phyloP scores from a whole-genome alignment of 1,140 invertebrate genomes.

The Archegozetes longisetosus region DNA sequence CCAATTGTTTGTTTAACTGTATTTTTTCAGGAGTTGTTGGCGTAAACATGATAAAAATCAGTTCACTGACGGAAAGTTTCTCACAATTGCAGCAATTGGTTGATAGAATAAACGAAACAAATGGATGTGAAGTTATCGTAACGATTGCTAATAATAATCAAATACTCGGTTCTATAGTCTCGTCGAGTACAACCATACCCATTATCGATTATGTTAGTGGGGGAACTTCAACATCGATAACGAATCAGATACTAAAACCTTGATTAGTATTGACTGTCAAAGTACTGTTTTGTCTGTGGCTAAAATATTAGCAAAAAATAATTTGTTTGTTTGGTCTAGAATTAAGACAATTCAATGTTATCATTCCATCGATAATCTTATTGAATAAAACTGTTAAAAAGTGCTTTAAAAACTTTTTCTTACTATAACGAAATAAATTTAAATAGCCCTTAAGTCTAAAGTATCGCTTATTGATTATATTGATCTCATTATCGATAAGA shows the following conservation, averaged over 20 bases:
- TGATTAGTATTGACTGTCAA: not conserved
- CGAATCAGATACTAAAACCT: no score
- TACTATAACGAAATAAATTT: no score
- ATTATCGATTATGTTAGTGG: not conserved
- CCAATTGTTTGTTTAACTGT: not conserved
- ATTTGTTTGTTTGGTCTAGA: not conserved
- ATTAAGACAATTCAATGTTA: not conserved
- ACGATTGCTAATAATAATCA: not conserved
- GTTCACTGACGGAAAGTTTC: not conserved
- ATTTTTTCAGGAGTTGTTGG: not conserved
- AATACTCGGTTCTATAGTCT: not conserved
- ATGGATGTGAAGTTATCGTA: not conserved
- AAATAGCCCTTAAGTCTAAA: no score
- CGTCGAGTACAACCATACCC: not conserved
- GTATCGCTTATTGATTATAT: no score
- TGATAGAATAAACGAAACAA: not conserved
- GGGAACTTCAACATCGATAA: not conserved
- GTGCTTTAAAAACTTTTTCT: no score
- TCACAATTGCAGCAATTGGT: not conserved
- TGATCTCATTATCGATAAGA: no score
- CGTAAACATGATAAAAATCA: not conserved
- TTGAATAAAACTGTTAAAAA: no score
- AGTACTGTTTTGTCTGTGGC: not conserved
- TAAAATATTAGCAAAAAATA: not conserved
- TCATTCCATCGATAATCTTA: no score